Evolutionary conservation across 2,113 vertebrate genomes (phyloP).

Genomic region (Cyrtonyx montezumae): DNA sequence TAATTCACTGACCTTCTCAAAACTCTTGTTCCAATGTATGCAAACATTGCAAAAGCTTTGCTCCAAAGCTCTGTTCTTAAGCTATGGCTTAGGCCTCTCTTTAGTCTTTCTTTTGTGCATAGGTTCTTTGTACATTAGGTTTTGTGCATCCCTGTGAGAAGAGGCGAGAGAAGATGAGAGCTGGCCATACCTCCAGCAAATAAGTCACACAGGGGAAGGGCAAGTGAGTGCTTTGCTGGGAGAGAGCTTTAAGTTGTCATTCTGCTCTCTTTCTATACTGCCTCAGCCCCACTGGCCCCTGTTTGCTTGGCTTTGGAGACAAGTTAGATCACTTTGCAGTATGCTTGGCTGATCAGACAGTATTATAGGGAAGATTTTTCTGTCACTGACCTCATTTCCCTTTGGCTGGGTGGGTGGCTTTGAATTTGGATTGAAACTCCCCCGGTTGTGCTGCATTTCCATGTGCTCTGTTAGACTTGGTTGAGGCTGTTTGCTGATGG

Average conservation of each 20-base stretch:
- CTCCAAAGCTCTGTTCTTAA: not conserved
- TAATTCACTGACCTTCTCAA: not conserved
- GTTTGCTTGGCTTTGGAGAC: not conserved
- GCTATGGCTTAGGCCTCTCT: not conserved
- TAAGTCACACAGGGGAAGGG: no score
- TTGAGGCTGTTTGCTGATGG: not conserved
- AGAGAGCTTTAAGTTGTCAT: not conserved
- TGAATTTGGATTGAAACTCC: not conserved
- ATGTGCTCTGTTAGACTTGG: rapidly evolving
- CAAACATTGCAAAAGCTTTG: not conserved
- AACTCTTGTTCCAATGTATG: not conserved
- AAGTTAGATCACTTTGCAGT: not conserved
- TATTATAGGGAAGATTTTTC: not conserved
- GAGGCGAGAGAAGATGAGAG: not conserved
- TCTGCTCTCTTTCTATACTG: not conserved
- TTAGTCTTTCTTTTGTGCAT: not conserved
- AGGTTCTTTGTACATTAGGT: not conserved
- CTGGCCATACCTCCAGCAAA: not conserved
- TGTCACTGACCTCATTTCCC: not conserved
- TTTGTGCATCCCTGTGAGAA: not conserved
- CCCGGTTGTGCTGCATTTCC: not conserved
- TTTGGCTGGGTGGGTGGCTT: not conserved
- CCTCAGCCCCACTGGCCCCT: not conserved
- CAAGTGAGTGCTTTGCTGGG: not conserved
- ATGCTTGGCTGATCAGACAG: rapidly evolving